Conservation (phyloP, 2,113 vertebrate genomes). For the Corythoichthys haematopterus region DNA sequence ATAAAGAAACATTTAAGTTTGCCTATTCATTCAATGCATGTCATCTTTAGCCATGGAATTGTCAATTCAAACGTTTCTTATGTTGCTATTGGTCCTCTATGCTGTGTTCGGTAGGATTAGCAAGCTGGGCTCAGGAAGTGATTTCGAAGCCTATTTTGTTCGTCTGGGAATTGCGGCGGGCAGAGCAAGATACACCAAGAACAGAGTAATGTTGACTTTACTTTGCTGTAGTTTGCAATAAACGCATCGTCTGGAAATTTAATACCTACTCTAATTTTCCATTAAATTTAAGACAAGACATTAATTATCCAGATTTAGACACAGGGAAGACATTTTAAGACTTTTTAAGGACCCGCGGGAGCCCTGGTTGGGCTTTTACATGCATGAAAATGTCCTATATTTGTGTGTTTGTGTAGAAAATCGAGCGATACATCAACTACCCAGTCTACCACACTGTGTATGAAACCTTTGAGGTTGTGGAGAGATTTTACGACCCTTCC, state of each 20-base stretch:
- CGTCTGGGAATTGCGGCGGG: constrained; percentile 88
- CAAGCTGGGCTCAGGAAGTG: constrained; percentile 94
- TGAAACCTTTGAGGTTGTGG: constrained; percentile 91
- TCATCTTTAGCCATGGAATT: neutral
- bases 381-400: neutral
- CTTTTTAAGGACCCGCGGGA: no score
- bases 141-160: constrained; percentile 95
- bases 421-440: constrained; percentile 87
- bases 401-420: constrained; percentile 71
- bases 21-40: neutral
- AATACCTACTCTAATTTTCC: no score
- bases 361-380: no score
- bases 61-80: neutral
- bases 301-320: no score
- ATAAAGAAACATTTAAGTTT: neutral
- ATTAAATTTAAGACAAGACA: no score
- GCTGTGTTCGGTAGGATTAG: constrained; percentile 76
- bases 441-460: constrained; percentile 92
- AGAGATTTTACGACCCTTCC: constrained; percentile 84
- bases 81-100: neutral
- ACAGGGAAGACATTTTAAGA: no score
- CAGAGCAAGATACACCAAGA: constrained; percentile 91
- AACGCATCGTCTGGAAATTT: no score
- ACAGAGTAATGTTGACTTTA: constrained; percentile 46
- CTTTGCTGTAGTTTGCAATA: neutral